phyloP scores from a whole-genome alignment of 2,113 vertebrate species.

The Lethenteron camtschaticum region DNA sequence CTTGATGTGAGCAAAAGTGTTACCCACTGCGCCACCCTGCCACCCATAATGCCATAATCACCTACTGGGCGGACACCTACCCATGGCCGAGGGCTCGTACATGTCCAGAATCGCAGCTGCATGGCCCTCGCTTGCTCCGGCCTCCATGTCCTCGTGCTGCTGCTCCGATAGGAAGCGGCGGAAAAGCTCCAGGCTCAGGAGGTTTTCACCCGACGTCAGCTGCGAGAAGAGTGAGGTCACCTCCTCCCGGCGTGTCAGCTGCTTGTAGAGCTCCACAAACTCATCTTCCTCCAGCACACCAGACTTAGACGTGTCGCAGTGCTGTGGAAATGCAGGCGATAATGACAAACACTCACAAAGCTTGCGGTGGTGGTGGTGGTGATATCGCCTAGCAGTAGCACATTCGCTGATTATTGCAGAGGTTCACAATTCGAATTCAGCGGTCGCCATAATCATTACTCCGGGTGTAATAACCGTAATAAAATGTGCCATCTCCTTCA shows the following conservation, averaged over 20 bases:
- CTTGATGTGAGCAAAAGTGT: too few species aligned
- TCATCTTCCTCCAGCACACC: background rate
- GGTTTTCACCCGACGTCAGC: background rate
- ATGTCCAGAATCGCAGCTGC: background rate
- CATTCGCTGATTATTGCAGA: too few species aligned
- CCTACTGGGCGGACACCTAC: background rate
- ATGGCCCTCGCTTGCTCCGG: background rate
- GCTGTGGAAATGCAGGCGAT: background rate
- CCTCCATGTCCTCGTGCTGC: background rate
- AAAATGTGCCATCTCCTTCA: too few species aligned
- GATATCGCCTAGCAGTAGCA: too few species aligned
- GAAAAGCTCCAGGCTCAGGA: background rate
- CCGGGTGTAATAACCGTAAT: too few species aligned
- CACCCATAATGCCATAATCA: too few species aligned
- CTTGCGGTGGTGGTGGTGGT: too few species aligned
- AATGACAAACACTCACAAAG: too few species aligned
- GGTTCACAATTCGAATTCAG: too few species aligned
- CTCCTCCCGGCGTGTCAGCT: slow-evolving; percentile 1
- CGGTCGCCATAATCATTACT: too few species aligned
- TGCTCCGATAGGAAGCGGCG: background rate
- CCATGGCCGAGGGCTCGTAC: background rate
- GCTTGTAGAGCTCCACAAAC: slow-evolving; percentile 2
- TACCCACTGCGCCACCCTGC: too few species aligned
- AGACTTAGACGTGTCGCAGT: background rate
- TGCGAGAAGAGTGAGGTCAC: background rate